Conservation (phyloP, 2,797 vertebrate genomes). For the Semotilus atromaculatus region DNA sequence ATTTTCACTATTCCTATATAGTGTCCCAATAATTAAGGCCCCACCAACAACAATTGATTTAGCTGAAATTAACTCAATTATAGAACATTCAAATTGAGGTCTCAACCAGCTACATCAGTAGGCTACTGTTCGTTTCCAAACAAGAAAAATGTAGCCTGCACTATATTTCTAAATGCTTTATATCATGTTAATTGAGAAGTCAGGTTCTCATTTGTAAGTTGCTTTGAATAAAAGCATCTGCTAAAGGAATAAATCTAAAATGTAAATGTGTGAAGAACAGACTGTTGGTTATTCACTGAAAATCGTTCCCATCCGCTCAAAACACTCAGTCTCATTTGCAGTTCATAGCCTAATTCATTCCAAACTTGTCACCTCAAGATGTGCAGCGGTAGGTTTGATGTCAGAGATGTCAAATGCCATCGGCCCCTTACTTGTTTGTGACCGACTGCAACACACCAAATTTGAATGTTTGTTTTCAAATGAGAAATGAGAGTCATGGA, state of each 20-base stretch:
- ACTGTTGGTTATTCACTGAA: not conserved
- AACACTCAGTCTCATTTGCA: not conserved
- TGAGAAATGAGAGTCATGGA: not conserved
- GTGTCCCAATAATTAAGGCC: no score
- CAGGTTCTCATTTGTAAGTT: not conserved
- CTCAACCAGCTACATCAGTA: no score
- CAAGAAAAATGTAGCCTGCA: no score
- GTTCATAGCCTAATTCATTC: not conserved
- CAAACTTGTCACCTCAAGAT: slow-evolving; percentile 10
- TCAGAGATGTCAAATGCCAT: slow-evolving; percentile 1
- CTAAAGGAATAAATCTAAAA: not conserved
- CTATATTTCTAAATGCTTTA: no score
- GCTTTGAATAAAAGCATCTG: not conserved
- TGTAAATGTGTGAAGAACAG: slow-evolving; percentile 12
- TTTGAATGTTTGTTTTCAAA: not conserved
- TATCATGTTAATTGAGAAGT: not conserved
- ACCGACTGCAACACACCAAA: not conserved
- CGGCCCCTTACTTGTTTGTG: not conserved
- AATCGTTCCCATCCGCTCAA: not conserved
- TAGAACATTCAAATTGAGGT: no score
- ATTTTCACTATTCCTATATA: no score
- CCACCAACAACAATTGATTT: no score
- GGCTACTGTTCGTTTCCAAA: no score
- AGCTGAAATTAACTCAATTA: no score
- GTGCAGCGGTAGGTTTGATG: not conserved